Evolutionary conservation across 2,113 vertebrate species (phyloP).

Genomic region (Caracal caracal): DNA sequence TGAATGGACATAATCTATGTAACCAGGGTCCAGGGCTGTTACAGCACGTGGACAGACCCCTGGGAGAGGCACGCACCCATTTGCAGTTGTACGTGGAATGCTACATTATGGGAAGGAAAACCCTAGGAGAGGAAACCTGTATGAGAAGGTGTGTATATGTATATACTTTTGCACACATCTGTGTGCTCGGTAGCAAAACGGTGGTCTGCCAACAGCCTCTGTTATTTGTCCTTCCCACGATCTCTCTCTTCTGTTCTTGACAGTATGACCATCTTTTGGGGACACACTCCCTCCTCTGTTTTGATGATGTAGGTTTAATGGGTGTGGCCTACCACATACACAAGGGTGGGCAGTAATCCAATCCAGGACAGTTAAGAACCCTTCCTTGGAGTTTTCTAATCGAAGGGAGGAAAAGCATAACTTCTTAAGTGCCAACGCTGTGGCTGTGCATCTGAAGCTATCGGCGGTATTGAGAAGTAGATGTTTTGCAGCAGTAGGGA

Average conservation of each 20-base stretch:
- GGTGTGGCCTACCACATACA: neutral
- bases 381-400: neutral
- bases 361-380: neutral
- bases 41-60: neutral
- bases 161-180: neutral
- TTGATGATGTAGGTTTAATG: neutral
- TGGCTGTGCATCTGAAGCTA: neutral
- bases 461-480: neutral
- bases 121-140: neutral
- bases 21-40: neutral
- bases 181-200: neutral
- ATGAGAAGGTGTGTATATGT: too few relatives aligned
- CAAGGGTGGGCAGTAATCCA: neutral
- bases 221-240: neutral
- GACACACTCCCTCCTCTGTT: neutral
- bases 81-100: neutral
- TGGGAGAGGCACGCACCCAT: accelerated
- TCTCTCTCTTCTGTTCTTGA: neutral
- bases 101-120: neutral
- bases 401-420: neutral
- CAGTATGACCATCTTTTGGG: neutral
- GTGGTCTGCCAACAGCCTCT: neutral
- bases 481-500: neutral
- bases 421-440: neutral
- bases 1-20: neutral